A percentile compares a stretch with the other conserved stretches of the same genome.
phyloP scores from a whole-genome alignment of 2,888 invertebrate genomes.

The Boloria euphrosyne region DNA sequence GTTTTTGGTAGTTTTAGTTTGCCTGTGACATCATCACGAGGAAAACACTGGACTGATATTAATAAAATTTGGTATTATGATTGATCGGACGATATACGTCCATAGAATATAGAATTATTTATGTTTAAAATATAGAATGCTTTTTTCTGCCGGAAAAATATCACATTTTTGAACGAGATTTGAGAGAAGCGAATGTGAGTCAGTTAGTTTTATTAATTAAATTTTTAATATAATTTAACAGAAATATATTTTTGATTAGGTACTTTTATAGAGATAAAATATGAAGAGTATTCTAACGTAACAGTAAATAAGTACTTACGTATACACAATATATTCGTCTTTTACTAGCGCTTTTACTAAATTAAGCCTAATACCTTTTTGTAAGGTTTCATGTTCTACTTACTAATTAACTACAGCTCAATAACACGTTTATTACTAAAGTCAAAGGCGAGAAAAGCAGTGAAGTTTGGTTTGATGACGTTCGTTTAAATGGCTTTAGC shows the following conservation, averaged over 20 bases:
- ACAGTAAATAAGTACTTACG: slow-evolving; percentile 6
- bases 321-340: neutral
- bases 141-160: no score
- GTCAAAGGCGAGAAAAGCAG: slow-evolving; percentile 18
- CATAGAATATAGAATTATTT: no score
- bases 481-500: slow-evolving; percentile 18
- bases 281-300: slow-evolving; percentile 6
- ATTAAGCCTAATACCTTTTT: slow-evolving; percentile 11
- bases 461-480: slow-evolving; percentile 10
- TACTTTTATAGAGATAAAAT: neutral
- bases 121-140: no score
- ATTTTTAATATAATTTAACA: neutral
- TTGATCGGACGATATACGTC: no score
- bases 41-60: no score
- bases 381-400: slow-evolving; percentile 20
- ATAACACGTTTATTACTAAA: slow-evolving; percentile 16
- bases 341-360: slow-evolving; percentile 8
- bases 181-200: no score
- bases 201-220: no score
- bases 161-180: no score
- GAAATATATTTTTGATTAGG: neutral
- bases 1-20: no score
- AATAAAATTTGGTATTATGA: no score
- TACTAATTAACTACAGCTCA: slow-evolving; percentile 18
- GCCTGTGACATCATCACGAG: no score